These are phyloP conservation scores for Pipistrellus nathusii DNA, from an alignment of 2,797 vertebrate species.

Conservation along the genomic window DNA sequence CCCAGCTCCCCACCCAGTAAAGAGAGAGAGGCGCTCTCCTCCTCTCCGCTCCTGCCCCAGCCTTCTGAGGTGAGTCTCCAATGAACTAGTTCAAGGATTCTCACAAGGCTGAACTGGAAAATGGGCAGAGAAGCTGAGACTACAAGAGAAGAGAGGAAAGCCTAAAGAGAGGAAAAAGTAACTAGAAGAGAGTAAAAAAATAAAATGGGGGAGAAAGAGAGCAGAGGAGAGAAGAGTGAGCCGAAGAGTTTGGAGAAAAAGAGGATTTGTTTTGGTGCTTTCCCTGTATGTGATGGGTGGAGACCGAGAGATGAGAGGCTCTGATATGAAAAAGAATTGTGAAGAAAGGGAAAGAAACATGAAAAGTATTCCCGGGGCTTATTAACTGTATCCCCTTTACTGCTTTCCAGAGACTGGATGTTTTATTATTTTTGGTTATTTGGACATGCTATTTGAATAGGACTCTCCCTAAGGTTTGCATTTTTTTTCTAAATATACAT, in stretches of 20 bases:
- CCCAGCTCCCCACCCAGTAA: not conserved
- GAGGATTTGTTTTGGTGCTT: not conserved
- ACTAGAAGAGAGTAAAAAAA: not conserved
- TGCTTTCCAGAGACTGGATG: not conserved
- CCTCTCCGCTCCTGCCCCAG: rapidly evolving
- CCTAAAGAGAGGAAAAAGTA: not conserved
- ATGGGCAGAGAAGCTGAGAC: not conserved
- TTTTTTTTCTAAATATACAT: slow-evolving; percentile 25
- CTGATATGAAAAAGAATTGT: not conserved
- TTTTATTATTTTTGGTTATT: slow-evolving; percentile 12
- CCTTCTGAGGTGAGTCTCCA: not conserved
- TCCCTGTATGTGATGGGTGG: not conserved
- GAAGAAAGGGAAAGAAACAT: not conserved
- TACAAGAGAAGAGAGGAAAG: not conserved
- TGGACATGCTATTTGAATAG: slow-evolving; percentile 41
- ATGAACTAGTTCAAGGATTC: not conserved
- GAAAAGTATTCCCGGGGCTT: not conserved
- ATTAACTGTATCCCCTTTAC: not conserved
- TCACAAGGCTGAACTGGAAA: not conserved
- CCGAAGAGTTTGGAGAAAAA: not conserved
- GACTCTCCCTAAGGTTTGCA: not conserved
- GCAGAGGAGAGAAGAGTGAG: not conserved
- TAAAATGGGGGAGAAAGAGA: not conserved
- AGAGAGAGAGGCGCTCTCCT: not conserved
- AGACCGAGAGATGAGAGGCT: not conserved